A percentile compares a stretch with the other conserved stretches of the same genome.
Conservation (phyloP, 2,113 vertebrate species). For the Siniperca chuatsi region DNA sequence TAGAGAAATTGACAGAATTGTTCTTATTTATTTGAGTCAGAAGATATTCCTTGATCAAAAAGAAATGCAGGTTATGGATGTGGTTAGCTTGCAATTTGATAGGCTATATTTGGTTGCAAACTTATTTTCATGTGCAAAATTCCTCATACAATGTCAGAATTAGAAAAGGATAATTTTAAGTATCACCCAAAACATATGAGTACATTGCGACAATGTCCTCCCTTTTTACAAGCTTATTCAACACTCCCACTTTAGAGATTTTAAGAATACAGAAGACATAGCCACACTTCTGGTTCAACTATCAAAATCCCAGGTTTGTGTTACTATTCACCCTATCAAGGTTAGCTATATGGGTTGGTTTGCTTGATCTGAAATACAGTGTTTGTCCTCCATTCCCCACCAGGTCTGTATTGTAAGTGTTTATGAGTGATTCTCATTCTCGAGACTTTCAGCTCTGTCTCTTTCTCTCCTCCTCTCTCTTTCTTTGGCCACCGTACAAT, state of each 20-base stretch:
- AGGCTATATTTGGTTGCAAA: conserved; percentile 14
- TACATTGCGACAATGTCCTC: conserved; percentile 13
- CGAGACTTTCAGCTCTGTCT: conserved; percentile 44
- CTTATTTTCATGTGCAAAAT: conserved; percentile 13
- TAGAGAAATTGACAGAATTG: conserved; percentile 10
- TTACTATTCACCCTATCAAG: conserved; percentile 51
- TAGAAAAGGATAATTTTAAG: conserved; percentile 6
- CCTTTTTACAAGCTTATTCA: conserved; percentile 27
- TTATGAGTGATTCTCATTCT: conserved; percentile 59
- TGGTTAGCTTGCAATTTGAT: conserved; percentile 22
- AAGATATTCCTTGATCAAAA: conserved; percentile 4
- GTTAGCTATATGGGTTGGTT: conserved; percentile 47
- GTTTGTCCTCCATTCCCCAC: conserved; percentile 57
- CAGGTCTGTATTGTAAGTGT: conserved; percentile 66
- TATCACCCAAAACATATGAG: conserved; percentile 6
- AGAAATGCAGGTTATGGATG: conserved; percentile 11
- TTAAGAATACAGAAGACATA: conserved; percentile 18
- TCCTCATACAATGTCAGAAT: conserved; percentile 6
- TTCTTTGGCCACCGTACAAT: conserved; percentile 70
- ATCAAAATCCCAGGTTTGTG: conserved; percentile 31
- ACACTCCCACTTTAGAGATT: conserved; percentile 17
- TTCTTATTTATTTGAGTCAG: conserved; percentile 57
- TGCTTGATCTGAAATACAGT: conserved; percentile 53
- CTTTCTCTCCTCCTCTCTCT: conserved; percentile 43
- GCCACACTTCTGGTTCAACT: conserved; percentile 13